Evolutionary conservation across 2,797 vertebrate species (phyloP), one percentile per base, ranked within the genome.

Genomic region (Platyrinchus mystaceus): DNA sequence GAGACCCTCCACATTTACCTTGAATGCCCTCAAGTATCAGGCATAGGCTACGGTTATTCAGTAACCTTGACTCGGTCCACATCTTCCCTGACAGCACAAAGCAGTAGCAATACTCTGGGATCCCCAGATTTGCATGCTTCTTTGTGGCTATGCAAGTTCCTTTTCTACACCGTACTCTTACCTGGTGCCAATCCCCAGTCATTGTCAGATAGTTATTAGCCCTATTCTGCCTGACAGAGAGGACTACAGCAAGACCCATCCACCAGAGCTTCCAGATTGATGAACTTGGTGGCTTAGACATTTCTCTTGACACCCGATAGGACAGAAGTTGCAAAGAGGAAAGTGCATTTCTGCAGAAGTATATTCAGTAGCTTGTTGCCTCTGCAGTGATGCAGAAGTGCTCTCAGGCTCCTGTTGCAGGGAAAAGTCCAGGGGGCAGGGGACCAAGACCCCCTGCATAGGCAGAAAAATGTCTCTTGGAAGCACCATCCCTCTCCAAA

Each of bases 121-220:
- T 22, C n/a, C n/a, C 24, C n/a, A 70, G 11, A 62, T 58, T 34
- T 59, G 30, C 24, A 41, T 22, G 20, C 10, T 59, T 80, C 12
- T 24, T 5, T 47, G 56, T 46, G 67, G 64, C n/a, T 91, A 5
- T 0, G 0, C 19, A 14, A 3, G 18, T 66, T 81, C 16, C 4
- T 89, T 87, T 94, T 78, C 50, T 43, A 58, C 13, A 19, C 19
- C 34, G 10, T 24, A 26, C 4, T 4, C 22, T 71, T 62, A 20
- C 19, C 24, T 43, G 34, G 32, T 41, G 21, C 53, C 43, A 68
- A 4, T 79, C 23, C 2, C 2, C 41, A 43, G 0, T 55, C 55
- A 9, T 63, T 84, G 41, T 32, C 64, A 74, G 27, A 34, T 9
- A 24, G n/a, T 79, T 89, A 52, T 18, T 52, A 86, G 47, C 32